These are phyloP conservation scores for Laupala kohalensis DNA, from an alignment of 1,140 invertebrate genomes.

Conservation along the genomic window DNA sequence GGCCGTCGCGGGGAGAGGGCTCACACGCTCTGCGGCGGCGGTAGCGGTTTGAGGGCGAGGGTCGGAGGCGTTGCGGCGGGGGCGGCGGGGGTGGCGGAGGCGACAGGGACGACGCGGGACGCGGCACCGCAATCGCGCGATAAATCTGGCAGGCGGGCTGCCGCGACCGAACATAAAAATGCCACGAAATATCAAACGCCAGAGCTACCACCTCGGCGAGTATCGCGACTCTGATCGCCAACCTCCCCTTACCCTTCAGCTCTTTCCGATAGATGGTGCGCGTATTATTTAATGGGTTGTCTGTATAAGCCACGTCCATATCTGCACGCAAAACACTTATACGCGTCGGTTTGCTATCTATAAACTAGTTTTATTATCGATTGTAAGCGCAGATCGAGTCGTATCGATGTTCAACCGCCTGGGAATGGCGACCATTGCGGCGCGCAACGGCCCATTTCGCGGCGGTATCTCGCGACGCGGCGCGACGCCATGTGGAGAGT, in stretches of 20 bases:
- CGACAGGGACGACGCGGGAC: too few relatives aligned
- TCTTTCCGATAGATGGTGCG: not conserved
- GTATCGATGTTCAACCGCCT: not conserved
- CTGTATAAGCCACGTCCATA: not conserved
- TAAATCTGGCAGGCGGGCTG: not conserved
- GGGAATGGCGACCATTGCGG: not conserved
- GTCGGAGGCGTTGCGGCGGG: not conserved
- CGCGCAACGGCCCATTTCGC: not conserved
- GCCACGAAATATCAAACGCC: not conserved
- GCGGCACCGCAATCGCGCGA: not conserved
- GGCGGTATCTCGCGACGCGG: not conserved
- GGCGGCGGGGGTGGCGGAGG: too few relatives aligned
- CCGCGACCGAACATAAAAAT: not conserved
- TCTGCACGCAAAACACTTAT: not conserved
- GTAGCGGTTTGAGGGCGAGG: not conserved
- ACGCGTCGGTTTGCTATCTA: not conserved
- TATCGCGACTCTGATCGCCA: not conserved
- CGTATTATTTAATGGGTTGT: not conserved
- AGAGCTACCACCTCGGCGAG: not conserved
- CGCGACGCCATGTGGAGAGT: too few relatives aligned
- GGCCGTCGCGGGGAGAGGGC: too few relatives aligned
- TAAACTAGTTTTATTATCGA: not conserved
- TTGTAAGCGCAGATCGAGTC: not conserved
- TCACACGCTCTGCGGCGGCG: too few relatives aligned
- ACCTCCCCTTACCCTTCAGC: too few relatives aligned